Evolutionary conservation across 2,888 invertebrate species (phyloP), one percentile per base, ranked within the genome.

Genomic region (Gerosis bhagava): DNA sequence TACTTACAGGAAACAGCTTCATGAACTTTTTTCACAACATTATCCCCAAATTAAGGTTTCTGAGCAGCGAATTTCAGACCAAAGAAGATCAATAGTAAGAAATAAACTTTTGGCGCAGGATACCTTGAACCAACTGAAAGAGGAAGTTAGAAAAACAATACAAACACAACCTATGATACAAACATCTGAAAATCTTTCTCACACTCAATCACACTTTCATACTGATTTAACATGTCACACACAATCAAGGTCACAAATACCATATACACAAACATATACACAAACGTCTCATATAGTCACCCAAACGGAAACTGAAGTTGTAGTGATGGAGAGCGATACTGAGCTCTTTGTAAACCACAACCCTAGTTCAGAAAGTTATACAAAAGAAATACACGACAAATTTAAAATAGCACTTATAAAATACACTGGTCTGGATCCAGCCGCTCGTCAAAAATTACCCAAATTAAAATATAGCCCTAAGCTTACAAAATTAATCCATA

Each of bases 401-500:
- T 7, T 17, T 46, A 15, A n/a, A n/a, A n/a, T n/a, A n/a, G n/a
- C n/a, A n/a, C n/a, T n/a, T n/a, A 22, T 21, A 26, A 3, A 34
- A 13, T 44, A 22, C 3, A 8, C 36, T 8, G 36, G 31, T 13
- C 21, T 26, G 10, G 28, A 49, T 15, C 42, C 42, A 2, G 19
- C 15, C 7, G 1, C 10, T 8, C 15, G 48, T 17, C 37, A 29
- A 6, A 47, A 37, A 42, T 44, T 42, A 34, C 49, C 31, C 2
- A 29, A 34, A 50, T 16, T 36, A 7, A 41, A 24, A 29, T 41
- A 41, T 10, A 41, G 36, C 5, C 11, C 22, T 16, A 15, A 31
- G 7, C 19, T 48, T 1, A 24, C 10, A 2, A 4, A 12, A 15
- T 11, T 49, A 7, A 29, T 31, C 10, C 6, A 37, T 12, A 1